Conservation (phyloP, 2,797 vertebrate species). For the Catharus ustulatus region DNA sequence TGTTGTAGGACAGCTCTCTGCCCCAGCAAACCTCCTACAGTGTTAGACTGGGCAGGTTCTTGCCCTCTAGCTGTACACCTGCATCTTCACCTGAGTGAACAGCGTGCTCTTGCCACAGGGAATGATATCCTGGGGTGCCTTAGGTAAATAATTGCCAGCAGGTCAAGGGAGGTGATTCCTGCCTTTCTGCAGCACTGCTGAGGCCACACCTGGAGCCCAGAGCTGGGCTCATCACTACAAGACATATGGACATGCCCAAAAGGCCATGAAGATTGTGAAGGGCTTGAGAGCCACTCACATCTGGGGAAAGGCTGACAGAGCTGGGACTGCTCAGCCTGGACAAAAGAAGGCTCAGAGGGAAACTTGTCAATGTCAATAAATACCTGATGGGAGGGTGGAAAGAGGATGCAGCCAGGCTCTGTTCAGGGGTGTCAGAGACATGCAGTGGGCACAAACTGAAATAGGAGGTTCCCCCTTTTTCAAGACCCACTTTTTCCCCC, state of each 20-base stretch:
- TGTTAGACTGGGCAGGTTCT: not conserved
- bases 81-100: not conserved
- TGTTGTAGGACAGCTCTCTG: not conserved
- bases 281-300: not conserved
- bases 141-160: not conserved
- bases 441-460: not conserved
- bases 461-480: not conserved
- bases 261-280: not conserved
- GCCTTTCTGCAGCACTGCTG: not conserved
- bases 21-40: not conserved
- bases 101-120: rapidly evolving
- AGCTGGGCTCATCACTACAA: not conserved
- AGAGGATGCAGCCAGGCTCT: not conserved
- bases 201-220: not conserved
- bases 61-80: not conserved
- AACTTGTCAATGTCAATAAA: not conserved
- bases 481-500: not conserved
- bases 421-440: not conserved
- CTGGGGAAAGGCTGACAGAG: not conserved
- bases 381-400: not conserved
- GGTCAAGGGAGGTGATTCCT: not conserved
- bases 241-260: not conserved
- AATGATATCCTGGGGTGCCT: rapidly evolving
- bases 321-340: not conserved
- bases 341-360: not conserved